phyloP scores from a whole-genome alignment of 2,888 invertebrate species.

The Ditula angustiorana region DNA sequence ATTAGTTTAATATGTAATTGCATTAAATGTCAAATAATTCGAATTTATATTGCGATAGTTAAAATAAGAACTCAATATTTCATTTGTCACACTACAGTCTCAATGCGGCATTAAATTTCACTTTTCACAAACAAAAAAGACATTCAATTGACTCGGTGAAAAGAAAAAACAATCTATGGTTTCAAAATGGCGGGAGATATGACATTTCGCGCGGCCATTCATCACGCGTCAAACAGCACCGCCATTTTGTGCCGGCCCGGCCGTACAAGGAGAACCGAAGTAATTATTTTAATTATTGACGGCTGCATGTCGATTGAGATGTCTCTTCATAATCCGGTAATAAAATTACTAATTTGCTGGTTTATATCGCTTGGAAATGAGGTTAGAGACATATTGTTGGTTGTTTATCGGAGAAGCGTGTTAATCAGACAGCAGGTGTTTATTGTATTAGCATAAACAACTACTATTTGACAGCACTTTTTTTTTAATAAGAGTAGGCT shows the following conservation, averaged over 20 bases:
- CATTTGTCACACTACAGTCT: neutral
- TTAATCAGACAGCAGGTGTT: neutral
- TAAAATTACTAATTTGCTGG: constrained; percentile 37
- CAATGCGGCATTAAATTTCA: neutral
- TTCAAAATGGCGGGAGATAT: constrained; percentile 53
- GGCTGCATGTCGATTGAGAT: constrained; percentile 58
- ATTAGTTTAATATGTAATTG: too few relatives aligned
- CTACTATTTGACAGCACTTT: neutral
- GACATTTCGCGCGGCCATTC: constrained; percentile 66
- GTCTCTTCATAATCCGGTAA: constrained; percentile 61
- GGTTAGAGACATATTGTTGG: constrained; percentile 11
- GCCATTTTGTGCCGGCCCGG: constrained; percentile 76
- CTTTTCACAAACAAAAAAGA: neutral
- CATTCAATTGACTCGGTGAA: constrained; percentile 4
- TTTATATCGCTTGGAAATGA: constrained; percentile 12
- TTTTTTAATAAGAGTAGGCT: too few relatives aligned
- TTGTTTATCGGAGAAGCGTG: neutral
- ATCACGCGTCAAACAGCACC: constrained; percentile 69
- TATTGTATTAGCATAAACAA: constrained; percentile 11
- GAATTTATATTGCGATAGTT: too few relatives aligned
- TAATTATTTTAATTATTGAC: constrained; percentile 59
- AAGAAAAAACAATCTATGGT: constrained; percentile 14
- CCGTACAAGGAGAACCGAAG: constrained; percentile 65
- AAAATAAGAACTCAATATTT: neutral
- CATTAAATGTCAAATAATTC: too few relatives aligned